Base-by-base conservation (phyloP, 2,797 vertebrate species). In the Babyrousa celebensis region DNA sequence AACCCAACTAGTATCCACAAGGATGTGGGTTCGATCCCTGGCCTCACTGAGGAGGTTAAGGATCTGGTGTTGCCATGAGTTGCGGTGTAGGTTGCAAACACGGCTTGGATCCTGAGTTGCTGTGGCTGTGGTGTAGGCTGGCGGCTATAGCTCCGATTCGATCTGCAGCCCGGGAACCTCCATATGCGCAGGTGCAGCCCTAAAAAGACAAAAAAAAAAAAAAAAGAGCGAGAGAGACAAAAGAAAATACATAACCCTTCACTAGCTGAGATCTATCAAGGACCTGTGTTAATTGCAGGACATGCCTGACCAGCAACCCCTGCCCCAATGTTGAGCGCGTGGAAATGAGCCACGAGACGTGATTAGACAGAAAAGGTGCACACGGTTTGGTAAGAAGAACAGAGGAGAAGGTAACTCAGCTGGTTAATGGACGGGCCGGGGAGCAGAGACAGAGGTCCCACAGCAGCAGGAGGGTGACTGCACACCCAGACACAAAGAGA, bases 301-400 rank as follows among this genome's bases (percentile, higher is more conserved):
- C 56, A 85, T 0, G 23, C 5, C 2, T 27, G 23, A 70, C 32
- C 40, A 70, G 56, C 11, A 40, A 48, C 21, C 29, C 62, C 27
- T 60, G 7, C 27, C 23, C 27, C 20, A 62, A 2, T 1, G 4
- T 15, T 0, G 23, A 74, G 29, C 4, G 1, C 17, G 48, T 17
- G 36, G 36, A 16, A 9, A 3, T 3, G 29, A 85, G 67, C 52
- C 21, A 71, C 2, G 12, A 36, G 48, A 74, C 5, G 14, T 1
- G 2, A 43, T 11, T 9, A 15, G 1, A 21, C 8, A 29, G 36
- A 1, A 27, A 32, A 56, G 16, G 36, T 6, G 1, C 23, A 23
- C 4, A 4, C 9, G 0, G 12, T 1, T 16, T 36, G 17, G 14
- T 9, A 16, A 0, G n/a, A 63, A 40, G 68, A 29, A 1, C n/a